phyloP scores from a whole-genome alignment of 2,888 invertebrate genomes.

The Pseudolycoriella hygida region DNA sequence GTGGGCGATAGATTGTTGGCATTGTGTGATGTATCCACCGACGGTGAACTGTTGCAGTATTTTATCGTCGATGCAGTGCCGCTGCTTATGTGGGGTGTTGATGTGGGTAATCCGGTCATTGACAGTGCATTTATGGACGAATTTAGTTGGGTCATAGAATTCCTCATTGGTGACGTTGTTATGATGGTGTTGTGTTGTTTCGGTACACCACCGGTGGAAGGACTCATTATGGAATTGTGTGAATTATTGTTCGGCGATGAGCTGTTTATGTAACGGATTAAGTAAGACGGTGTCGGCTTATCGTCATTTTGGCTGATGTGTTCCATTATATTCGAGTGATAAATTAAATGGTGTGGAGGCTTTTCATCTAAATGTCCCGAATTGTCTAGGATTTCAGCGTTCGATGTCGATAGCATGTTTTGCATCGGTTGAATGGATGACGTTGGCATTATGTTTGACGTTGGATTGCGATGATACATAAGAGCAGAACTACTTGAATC shows the following conservation, averaged over 20 bases:
- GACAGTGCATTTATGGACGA: neutral
- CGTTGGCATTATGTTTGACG: neutral
- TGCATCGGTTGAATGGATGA: neutral
- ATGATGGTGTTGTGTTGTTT: neutral
- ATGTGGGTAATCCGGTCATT: neutral
- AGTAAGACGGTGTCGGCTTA: neutral
- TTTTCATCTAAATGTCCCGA: neutral
- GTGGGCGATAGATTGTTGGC: neutral
- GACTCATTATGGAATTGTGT: neutral
- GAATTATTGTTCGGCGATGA: neutral
- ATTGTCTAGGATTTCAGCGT: neutral
- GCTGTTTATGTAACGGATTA: neutral
- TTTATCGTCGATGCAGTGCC: neutral
- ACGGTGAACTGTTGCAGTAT: neutral
- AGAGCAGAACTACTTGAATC: slow-evolving; percentile 1
- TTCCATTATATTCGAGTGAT: neutral
- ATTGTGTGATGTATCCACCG: neutral
- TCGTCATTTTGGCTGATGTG: neutral
- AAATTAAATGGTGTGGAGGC: neutral
- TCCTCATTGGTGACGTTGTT: neutral
- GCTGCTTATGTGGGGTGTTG: neutral
- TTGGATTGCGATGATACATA: neutral
- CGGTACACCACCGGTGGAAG: neutral
- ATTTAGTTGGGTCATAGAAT: neutral
- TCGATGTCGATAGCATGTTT: neutral